Conservation (phyloP, 2,113 vertebrate species). For the Dipodomys merriami region DNA sequence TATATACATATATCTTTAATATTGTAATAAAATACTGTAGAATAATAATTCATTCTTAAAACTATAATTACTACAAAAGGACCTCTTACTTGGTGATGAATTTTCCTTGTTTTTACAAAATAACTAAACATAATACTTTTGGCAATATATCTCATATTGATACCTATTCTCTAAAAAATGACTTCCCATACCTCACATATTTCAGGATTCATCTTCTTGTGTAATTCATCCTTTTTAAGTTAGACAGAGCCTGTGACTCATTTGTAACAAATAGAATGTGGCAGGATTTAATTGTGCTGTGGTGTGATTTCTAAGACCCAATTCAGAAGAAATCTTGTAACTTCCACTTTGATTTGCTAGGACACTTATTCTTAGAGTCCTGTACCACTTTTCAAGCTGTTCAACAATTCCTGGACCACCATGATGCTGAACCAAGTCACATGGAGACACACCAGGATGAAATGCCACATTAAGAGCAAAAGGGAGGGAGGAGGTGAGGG, state of each 20-base stretch:
- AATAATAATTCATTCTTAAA: neutral
- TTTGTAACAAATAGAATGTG: neutral
- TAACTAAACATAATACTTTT: neutral
- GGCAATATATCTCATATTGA: neutral
- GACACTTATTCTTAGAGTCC: neutral
- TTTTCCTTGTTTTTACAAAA: neutral
- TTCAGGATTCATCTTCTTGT: neutral
- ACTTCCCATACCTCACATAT: neutral
- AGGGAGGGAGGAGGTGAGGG: neutral
- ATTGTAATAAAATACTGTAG: neutral
- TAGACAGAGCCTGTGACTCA: neutral
- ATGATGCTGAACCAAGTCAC: neutral
- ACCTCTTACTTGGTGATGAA: neutral
- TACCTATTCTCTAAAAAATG: neutral
- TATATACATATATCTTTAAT: neutral
- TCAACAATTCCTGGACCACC: neutral
- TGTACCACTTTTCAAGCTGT: neutral
- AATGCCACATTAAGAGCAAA: neutral
- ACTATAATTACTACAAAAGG: too few species aligned
- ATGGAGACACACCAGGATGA: neutral
- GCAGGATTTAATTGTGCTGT: neutral
- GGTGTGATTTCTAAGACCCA: neutral
- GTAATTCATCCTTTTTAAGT: neutral
- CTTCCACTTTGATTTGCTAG: neutral
- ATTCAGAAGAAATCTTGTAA: neutral